phyloP scores from a whole-genome alignment of 1,140 invertebrate genomes.

The Leucophenga varia region DNA sequence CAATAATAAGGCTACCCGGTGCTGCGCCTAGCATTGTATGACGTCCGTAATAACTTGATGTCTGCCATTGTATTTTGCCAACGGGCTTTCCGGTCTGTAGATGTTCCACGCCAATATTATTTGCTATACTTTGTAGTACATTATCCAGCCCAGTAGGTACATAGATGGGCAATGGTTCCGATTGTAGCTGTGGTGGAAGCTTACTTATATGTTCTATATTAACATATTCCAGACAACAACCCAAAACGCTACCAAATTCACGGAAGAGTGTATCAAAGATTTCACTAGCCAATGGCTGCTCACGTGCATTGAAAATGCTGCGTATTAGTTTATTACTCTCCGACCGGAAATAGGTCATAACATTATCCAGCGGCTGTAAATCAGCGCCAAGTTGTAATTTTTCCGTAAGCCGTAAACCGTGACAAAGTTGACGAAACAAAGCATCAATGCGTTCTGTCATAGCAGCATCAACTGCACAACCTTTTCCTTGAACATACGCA shows the following conservation, averaged over 20 bases:
- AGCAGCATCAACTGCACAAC: slow-evolving; percentile 16
- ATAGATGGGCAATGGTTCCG: slow-evolving; percentile 28
- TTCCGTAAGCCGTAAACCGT: slow-evolving; percentile 32
- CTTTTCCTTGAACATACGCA: slow-evolving; percentile 21
- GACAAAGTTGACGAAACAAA: slow-evolving; percentile 38
- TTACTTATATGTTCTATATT: slow-evolving; percentile 46
- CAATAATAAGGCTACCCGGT: slow-evolving; percentile 56
- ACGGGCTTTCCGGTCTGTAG: slow-evolving; percentile 44
- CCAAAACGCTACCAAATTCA: slow-evolving; percentile 44
- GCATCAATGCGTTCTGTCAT: slow-evolving; percentile 39
- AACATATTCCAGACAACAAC: slow-evolving; percentile 44
- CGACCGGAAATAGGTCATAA: slow-evolving; percentile 41
- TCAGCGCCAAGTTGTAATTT: slow-evolving; percentile 29
- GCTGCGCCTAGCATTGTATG: neutral
- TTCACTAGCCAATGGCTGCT: slow-evolving; percentile 32
- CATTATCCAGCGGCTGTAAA: slow-evolving; percentile 40
- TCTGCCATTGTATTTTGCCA: slow-evolving; percentile 42
- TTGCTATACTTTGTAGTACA: slow-evolving; percentile 27
- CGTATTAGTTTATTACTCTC: slow-evolving; percentile 34
- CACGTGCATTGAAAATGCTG: slow-evolving; percentile 24
- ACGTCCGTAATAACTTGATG: neutral
- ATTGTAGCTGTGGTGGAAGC: slow-evolving; percentile 20
- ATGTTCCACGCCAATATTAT: slow-evolving; percentile 27
- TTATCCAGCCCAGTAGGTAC: slow-evolving; percentile 56
- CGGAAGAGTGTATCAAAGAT: slow-evolving; percentile 48